Evolutionary conservation across 1,140 invertebrate genomes (phyloP).

Genomic region (Apis laboriosa): DNA sequence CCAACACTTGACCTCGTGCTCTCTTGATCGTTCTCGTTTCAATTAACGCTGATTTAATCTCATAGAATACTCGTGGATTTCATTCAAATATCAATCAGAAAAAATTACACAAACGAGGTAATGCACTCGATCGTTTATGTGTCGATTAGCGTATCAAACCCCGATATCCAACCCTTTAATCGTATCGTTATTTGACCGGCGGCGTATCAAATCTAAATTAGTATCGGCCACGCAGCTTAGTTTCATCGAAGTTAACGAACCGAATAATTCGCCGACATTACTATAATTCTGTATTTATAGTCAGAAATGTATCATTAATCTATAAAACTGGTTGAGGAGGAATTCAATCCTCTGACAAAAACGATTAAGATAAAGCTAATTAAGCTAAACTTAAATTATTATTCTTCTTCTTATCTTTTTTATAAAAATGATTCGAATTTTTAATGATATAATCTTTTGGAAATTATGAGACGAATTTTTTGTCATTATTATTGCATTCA

Average conservation of each 20-base stretch:
- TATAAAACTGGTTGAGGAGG: neutral
- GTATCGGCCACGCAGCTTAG: neutral
- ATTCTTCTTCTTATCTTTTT: too few species aligned
- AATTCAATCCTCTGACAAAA: neutral
- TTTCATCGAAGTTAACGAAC: slow-evolving; percentile 10
- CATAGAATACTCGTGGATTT: neutral
- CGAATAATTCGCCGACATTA: slow-evolving; percentile 3
- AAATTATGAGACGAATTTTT: too few species aligned
- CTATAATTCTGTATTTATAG: slow-evolving; percentile 10
- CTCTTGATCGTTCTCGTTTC: too few species aligned
- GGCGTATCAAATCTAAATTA: slow-evolving; percentile 7
- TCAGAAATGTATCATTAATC: neutral
- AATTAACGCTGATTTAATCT: neutral
- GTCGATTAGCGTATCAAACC: neutral
- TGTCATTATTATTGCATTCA: too few species aligned
- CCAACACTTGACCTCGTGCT: too few species aligned
- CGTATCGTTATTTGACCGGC: neutral
- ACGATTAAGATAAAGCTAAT: too few species aligned
- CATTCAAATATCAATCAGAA: too few species aligned
- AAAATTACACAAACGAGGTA: neutral
- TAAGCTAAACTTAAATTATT: neutral
- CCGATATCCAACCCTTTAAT: neutral
- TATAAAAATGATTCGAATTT: neutral
- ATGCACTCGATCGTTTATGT: neutral
- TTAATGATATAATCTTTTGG: neutral